Conservation (phyloP, 2,113 vertebrate species). For the Cinclus mexicanus region DNA sequence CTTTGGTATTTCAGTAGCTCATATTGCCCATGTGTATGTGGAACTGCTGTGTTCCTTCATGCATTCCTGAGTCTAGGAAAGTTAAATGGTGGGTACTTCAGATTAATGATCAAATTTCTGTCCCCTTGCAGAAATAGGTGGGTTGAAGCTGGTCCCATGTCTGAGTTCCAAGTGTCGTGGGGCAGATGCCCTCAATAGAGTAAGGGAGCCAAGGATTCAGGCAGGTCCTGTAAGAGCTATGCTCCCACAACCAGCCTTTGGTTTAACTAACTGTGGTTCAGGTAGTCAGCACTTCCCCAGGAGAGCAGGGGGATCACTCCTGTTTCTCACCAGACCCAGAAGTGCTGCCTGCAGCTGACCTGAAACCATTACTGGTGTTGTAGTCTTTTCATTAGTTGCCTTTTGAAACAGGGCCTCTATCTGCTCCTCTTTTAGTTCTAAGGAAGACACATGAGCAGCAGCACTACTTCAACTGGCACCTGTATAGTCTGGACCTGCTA, state of each 20-base stretch:
- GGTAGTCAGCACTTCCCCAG: no score
- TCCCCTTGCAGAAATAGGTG: neutral
- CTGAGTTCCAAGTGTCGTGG: neutral
- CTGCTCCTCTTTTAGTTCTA: neutral
- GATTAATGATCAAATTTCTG: neutral
- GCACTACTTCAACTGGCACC: neutral
- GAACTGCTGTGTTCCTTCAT: neutral
- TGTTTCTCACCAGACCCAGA: fast-evolving
- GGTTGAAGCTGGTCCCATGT: neutral
- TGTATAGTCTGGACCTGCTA: fast-evolving
- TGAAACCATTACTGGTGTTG: fast-evolving
- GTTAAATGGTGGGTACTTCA: neutral
- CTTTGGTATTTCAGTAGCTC: neutral
- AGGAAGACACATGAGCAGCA: neutral
- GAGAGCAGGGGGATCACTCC: neutral
- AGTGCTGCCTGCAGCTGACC: neutral
- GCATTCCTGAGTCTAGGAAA: fast-evolving
- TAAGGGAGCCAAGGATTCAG: neutral
- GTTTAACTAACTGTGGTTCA: no score
- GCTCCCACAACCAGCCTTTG: neutral
- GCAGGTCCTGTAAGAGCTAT: neutral
- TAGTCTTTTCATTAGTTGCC: neutral
- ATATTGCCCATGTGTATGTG: fast-evolving
- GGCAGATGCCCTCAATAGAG: neutral
- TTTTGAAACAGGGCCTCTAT: neutral